Base-by-base conservation (phyloP, 2,888 invertebrate genomes). In the Cecidostiba fungosa region DNA sequence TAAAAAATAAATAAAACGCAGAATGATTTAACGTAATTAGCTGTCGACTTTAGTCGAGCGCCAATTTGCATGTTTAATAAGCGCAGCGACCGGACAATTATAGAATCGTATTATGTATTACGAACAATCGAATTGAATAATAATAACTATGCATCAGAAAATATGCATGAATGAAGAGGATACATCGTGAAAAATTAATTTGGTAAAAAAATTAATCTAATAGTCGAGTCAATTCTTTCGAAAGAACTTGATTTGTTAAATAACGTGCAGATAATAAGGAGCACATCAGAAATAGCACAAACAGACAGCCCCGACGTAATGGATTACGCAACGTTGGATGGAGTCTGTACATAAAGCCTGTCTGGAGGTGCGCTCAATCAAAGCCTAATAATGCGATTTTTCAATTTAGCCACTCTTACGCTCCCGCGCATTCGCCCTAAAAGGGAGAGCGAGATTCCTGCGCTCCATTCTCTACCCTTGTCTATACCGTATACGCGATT, bases 321-420 rank as follows among this genome's bases (percentile, higher is more conserved):
- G 12, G 39, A 43, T n/a, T 43, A 73, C 43, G 4, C n/a, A 36
- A 23, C 54, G 10, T 26, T 47, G 74, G 6, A 43, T 5, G 32
- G 14, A 2, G 23, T 16, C n/a, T 26, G 3, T 26, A 2, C 23
- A 29, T 16, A 39, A 50, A n/a, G 19, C n/a, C 66, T 39, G 10
- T 36, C 43, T 74, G 23, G 32, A 47, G n/a, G 39, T 32, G 29
- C 39, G 76, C 70, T 70, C 76, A 83, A 83, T 83, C 79, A 86
- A 83, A 76, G 76, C 79, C 36, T 82, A 72, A 82, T 82, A 85
- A 70, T 36, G 62, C 14, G 73, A 78, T 85, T 77, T 84, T 76
- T 85, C 76, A 82, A 82, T 82, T 70, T 62, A 36, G 3, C 50
- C 43, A 36, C 10, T 50, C 14, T 43, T n/a, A 26, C 23, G 29